phyloP scores from a whole-genome alignment of 2,888 invertebrate species.

The Cetonia aurata region DNA sequence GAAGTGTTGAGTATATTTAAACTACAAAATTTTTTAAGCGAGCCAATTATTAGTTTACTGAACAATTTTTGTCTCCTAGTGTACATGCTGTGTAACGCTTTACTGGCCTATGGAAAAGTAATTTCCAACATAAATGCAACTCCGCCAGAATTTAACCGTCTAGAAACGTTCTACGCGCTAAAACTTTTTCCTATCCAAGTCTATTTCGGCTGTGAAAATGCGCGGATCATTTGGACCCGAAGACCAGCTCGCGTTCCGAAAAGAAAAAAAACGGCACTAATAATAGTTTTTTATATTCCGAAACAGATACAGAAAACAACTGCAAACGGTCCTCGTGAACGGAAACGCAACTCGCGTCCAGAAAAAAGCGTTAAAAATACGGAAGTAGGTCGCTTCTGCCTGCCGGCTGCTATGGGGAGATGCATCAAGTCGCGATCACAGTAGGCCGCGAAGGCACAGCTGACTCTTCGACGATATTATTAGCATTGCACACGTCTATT shows the following conservation, averaged over 20 bases:
- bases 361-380: slow-evolving; percentile 59
- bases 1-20: too few relatives aligned
- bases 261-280: slow-evolving; percentile 32
- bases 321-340: slow-evolving; percentile 48
- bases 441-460: slow-evolving; percentile 54
- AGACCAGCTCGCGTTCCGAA: neutral
- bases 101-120: too few relatives aligned
- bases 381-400: slow-evolving; percentile 60
- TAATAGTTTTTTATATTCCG: slow-evolving; percentile 35
- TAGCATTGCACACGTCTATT: slow-evolving; percentile 49
- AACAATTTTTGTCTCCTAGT: too few relatives aligned
- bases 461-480: slow-evolving; percentile 53
- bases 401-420: slow-evolving; percentile 38
- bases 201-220: neutral
- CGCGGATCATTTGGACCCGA: neutral
- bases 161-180: too few relatives aligned
- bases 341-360: slow-evolving; percentile 55
- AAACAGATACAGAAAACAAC: slow-evolving; percentile 40
- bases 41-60: too few relatives aligned
- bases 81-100: too few relatives aligned
- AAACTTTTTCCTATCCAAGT: too few relatives aligned
- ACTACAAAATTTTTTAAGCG: too few relatives aligned
- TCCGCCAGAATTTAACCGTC: too few relatives aligned
- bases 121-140: too few relatives aligned
- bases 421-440: slow-evolving; percentile 50